These are phyloP conservation scores for Steatornis caripensis DNA, from an alignment of 2,113 vertebrate species.

Conservation along the genomic window DNA sequence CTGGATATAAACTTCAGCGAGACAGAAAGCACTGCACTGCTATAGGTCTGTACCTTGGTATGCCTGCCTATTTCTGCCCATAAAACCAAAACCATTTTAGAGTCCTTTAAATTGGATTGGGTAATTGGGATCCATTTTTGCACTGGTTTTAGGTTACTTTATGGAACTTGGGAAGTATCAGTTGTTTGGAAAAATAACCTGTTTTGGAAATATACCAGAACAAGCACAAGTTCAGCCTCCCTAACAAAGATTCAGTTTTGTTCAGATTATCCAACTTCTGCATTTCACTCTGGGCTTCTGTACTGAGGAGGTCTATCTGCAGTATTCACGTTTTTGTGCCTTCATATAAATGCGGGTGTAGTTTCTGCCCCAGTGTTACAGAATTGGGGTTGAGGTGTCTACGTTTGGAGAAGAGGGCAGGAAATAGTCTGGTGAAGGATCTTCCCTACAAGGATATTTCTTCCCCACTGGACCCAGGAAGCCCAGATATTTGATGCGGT, in stretches of 20 bases:
- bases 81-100: background rate
- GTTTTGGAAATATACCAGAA: background rate
- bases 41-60: slow-evolving; percentile 72
- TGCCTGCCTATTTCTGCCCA: background rate
- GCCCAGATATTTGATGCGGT: background rate
- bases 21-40: slow-evolving; percentile 82
- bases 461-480: background rate
- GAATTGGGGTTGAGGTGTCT: background rate
- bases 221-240: background rate
- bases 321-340: background rate
- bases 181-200: background rate
- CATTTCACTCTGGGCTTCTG: background rate
- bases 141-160: background rate
- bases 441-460: background rate
- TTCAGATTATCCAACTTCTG: background rate
- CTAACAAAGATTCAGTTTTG: background rate
- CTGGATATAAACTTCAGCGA: slow-evolving; percentile 83
- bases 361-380: background rate
- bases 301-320: background rate
- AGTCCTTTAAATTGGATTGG: background rate
- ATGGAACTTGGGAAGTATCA: background rate
- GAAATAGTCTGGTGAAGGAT: background rate
- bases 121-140: background rate
- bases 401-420: background rate
- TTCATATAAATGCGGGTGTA: background rate